Conservation (phyloP, 2,113 vertebrate genomes). For the Sinocyclocheilus rhinocerous region DNA sequence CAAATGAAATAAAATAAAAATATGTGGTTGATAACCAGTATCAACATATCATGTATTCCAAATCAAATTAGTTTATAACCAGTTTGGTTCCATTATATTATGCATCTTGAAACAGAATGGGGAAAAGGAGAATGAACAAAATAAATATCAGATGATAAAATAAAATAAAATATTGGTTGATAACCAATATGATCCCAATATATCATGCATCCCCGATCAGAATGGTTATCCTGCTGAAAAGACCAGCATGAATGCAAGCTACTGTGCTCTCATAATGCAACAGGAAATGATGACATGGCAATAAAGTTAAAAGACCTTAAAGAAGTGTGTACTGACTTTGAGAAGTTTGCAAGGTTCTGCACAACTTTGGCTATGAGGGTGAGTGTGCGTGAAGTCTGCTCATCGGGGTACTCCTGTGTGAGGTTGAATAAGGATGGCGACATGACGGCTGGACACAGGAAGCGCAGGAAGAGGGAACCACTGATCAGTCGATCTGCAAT, state of each 20-base stretch:
- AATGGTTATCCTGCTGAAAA: not conserved
- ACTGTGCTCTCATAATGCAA: not conserved
- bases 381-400: slow-evolving; percentile 94
- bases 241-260: not conserved
- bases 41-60: no score
- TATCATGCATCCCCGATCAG: not conserved
- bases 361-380: slow-evolving; percentile 98
- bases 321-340: slow-evolving; percentile 87
- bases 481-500: slow-evolving; percentile 97
- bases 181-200: not conserved
- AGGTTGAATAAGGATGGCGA: slow-evolving; percentile 96
- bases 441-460: slow-evolving; percentile 95
- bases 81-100: no score
- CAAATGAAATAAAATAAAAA: no score
- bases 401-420: slow-evolving; percentile 95
- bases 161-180: no score
- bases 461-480: slow-evolving; percentile 93
- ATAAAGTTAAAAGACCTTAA: no score
- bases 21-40: no score
- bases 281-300: not conserved
- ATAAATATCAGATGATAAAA: no score
- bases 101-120: no score
- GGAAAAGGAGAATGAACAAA: no score
- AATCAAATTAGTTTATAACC: no score
- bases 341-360: slow-evolving; percentile 98